phyloP scores from a whole-genome alignment of 2,888 invertebrate species.

The Temnothorax ravouxi region DNA sequence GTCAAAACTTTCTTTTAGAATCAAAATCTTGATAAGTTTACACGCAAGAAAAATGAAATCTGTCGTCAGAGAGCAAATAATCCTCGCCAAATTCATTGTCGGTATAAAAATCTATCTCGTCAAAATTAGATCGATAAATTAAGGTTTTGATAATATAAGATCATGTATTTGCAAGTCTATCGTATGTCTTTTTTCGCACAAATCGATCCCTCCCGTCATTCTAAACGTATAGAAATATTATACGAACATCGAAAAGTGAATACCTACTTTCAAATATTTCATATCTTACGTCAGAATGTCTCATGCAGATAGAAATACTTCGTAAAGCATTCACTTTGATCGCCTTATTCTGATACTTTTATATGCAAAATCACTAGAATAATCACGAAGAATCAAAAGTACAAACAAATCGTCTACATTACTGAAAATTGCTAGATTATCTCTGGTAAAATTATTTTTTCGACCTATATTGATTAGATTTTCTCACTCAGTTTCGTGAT shows the following conservation, averaged over 20 bases:
- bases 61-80: neutral
- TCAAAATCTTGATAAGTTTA: conserved; percentile 1
- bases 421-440: neutral
- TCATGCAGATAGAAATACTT: neutral
- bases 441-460: neutral
- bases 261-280: neutral
- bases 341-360: neutral
- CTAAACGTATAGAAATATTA: neutral
- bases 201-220: neutral
- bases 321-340: neutral
- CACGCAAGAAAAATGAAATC: neutral
- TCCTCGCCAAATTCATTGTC: neutral
- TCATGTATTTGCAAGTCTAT: neutral
- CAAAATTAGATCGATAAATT: neutral
- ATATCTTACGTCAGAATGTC: neutral
- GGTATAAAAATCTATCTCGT: neutral
- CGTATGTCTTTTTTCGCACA: neutral
- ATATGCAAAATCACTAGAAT: neutral
- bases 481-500: neutral
- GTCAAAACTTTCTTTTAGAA: neutral
- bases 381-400: neutral
- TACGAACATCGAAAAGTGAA: neutral
- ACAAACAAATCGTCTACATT: neutral
- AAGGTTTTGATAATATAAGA: neutral
- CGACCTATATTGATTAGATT: neutral